Conservation (phyloP, 2,113 vertebrate species). For the Numenius arquata region DNA sequence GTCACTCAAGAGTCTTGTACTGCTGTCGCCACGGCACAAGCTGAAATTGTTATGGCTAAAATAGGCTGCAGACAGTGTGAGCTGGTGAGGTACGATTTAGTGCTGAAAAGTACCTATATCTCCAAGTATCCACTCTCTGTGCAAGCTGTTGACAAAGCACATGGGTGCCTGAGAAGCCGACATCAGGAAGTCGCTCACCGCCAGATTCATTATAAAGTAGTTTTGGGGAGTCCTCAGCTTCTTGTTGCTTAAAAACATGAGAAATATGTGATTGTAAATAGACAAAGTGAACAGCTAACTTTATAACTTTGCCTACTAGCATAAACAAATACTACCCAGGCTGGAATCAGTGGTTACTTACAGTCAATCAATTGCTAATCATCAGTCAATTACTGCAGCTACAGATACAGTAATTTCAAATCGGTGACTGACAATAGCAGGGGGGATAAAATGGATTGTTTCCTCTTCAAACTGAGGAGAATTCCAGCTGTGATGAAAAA, state of each 20-base stretch:
- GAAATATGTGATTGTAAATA: background rate
- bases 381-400: background rate
- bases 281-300: background rate
- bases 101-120: slow-evolving; percentile 57
- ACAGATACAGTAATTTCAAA: background rate
- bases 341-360: background rate
- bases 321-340: background rate
- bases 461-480: background rate
- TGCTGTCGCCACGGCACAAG: background rate
- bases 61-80: background rate
- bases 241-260: slow-evolving; percentile 69
- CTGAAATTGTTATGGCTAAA: background rate
- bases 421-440: background rate
- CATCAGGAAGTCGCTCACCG: slow-evolving; percentile 73
- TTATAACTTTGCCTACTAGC: background rate
- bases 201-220: slow-evolving; percentile 76
- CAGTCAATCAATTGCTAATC: background rate
- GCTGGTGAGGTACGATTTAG: background rate
- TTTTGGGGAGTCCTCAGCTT: slow-evolving; percentile 73
- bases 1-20: background rate
- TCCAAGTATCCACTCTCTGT: slow-evolving; percentile 71
- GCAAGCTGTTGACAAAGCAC: slow-evolving; percentile 73
- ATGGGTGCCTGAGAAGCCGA: slow-evolving; percentile 70
- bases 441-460: background rate
- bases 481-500: background rate